A percentile compares a stretch with the other conserved stretches of the same genome.
Conservation (phyloP, 1,140 invertebrate genomes). For the Camponotus vicinus region DNA sequence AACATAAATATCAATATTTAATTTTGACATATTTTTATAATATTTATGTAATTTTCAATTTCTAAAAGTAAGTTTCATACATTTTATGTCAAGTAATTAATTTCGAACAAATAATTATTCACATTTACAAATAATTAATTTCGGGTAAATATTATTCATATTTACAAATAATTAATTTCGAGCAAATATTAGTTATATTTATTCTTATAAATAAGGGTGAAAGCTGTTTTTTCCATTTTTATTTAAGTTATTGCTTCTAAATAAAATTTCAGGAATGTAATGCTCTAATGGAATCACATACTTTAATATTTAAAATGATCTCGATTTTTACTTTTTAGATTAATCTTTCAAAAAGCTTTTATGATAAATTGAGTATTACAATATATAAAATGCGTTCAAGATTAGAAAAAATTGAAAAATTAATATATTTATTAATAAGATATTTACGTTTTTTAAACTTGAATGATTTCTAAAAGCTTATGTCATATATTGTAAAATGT, state of each 20-base stretch:
- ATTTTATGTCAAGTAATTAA: not conserved
- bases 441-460: too few relatives aligned
- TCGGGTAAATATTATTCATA: too few relatives aligned
- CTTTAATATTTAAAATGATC: conserved; percentile 19
- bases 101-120: too few relatives aligned
- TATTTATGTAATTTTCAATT: not conserved
- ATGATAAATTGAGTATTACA: not conserved
- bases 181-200: not conserved
- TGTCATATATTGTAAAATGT: too few relatives aligned
- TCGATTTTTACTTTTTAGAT: not conserved
- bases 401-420: too few relatives aligned
- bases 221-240: not conserved
- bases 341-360: not conserved
- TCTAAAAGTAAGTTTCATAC: not conserved
- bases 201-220: too few relatives aligned
- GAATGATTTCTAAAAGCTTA: too few relatives aligned
- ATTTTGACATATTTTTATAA: not conserved
- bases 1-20: not conserved
- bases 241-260: not conserved
- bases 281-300: not conserved
- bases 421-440: too few relatives aligned
- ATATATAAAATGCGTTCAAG: not conserved
- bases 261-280: not conserved
- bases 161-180: not conserved
- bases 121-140: too few relatives aligned